Conservation (phyloP, 2,797 vertebrate genomes). For the Semaprochilodus insignis region DNA sequence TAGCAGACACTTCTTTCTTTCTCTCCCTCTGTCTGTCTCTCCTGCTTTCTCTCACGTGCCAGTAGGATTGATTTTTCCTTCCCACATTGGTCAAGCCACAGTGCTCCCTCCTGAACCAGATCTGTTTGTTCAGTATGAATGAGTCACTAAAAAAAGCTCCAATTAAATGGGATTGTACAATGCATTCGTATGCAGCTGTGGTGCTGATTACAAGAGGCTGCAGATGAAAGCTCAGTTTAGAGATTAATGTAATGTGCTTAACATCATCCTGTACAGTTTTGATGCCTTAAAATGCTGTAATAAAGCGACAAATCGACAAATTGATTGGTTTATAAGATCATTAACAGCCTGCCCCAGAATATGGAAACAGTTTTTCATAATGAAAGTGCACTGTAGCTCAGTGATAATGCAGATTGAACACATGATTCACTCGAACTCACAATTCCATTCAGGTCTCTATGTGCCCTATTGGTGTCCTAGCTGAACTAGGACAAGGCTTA, state of each 20-base stretch:
- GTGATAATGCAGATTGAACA: background rate
- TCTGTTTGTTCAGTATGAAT: constrained; percentile 5
- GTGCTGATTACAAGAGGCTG: background rate
- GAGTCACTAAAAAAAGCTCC: background rate
- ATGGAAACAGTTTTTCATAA: background rate
- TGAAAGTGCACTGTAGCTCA: background rate
- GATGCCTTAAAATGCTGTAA: background rate
- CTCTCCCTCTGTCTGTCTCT: background rate
- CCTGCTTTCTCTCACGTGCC: background rate
- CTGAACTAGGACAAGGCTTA: background rate
- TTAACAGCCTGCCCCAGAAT: background rate
- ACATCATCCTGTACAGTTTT: too few relatives aligned
- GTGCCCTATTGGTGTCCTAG: background rate
- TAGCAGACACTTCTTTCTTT: constrained; percentile 6
- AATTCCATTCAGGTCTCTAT: background rate
- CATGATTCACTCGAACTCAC: background rate
- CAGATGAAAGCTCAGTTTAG: background rate
- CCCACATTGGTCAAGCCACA: background rate
- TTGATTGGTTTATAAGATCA: constrained; percentile 5
- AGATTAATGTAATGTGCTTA: background rate
- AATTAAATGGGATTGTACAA: constrained; percentile 9
- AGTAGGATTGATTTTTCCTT: constrained; percentile 28
- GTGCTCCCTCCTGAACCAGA: constrained; percentile 15
- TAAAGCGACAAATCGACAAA: background rate
- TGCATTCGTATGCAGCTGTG: background rate